These are phyloP conservation scores for Dendrocincla tyrannina DNA, from an alignment of 2,797 vertebrate genomes.

Conservation along the genomic window DNA sequence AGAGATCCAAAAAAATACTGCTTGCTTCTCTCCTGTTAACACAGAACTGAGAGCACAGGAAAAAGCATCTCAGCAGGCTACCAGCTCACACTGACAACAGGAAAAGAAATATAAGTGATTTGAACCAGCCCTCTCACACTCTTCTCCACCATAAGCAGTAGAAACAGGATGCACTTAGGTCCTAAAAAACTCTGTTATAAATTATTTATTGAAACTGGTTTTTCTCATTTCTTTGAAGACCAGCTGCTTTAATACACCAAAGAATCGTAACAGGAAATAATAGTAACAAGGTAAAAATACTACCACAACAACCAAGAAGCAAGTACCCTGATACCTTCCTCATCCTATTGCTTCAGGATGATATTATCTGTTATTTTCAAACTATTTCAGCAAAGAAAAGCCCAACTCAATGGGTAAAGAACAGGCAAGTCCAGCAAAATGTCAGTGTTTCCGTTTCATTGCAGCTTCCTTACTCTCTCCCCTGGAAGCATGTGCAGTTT, in stretches of 20 bases:
- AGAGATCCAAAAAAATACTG: background rate
- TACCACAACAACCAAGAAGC: background rate
- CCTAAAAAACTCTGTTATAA: background rate
- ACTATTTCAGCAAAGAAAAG: background rate
- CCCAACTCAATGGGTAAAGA: background rate
- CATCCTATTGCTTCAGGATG: background rate
- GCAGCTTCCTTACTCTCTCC: background rate
- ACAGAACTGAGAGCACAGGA: background rate
- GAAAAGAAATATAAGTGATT: background rate
- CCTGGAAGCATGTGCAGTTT: background rate
- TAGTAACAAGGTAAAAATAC: background rate
- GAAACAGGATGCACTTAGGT: background rate
- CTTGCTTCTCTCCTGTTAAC: background rate
- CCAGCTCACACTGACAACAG: background rate
- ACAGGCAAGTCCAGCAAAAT: background rate
- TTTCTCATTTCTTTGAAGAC: background rate
- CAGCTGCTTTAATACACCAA: background rate
- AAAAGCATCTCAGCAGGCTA: background rate
- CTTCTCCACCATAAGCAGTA: background rate
- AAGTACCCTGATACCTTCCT: background rate
- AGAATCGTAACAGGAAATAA: background rate
- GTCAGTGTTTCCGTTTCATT: background rate
- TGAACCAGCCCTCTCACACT: background rate
- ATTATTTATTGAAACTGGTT: background rate
- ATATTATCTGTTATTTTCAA: background rate